Base-by-base conservation (phyloP, 2,888 invertebrate genomes). In the Mythimna impura region DNA sequence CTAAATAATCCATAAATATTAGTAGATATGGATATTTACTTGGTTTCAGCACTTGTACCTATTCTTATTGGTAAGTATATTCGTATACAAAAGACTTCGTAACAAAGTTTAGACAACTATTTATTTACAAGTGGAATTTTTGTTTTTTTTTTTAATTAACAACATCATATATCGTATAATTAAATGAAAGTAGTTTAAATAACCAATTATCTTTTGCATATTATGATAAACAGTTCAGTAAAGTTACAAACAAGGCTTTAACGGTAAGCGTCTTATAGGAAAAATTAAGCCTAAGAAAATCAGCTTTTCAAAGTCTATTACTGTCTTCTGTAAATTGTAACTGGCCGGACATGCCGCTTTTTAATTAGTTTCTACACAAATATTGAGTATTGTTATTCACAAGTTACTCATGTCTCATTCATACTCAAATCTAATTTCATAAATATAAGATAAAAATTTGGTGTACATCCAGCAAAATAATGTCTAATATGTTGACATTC, bases 31-130 rank as follows among this genome's bases (percentile, higher is more conserved):
- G 22, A 63, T 67, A 64, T 25, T 34, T 65, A 61, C 47, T 57
- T 25, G 34, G 36, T 75, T 30, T 60, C 69, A 63, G 60, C 66
- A 57, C 9, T 80, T 3, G 8, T 76, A 65, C 47, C 60, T 30
- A 67, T 75, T 54, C 8, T 79, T 30, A 67, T 83, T 62, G 80
- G 88, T 88, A 82, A 88, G 88, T 82, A n/a, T n/a, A n/a, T 20
- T 25, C 22, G 10, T 20, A 0, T 22, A 30, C 5, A 4, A 3
- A 34, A 61, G 72, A 71, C 14, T 40, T 60, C 1, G 36, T 20
- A 43, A 30, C 63, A 30, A 71, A 71, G 60, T 67, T 65, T 47
- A 14, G 20, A 54, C 25, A 65, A 47, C 52, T 70, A 34, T 81
- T 70, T 78, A 76, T 81, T 81, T 79, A 79, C 81, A 36, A 52